Evolutionary conservation across 2,888 invertebrate species (phyloP).

Genomic region (Drosophila melanosoma): DNA sequence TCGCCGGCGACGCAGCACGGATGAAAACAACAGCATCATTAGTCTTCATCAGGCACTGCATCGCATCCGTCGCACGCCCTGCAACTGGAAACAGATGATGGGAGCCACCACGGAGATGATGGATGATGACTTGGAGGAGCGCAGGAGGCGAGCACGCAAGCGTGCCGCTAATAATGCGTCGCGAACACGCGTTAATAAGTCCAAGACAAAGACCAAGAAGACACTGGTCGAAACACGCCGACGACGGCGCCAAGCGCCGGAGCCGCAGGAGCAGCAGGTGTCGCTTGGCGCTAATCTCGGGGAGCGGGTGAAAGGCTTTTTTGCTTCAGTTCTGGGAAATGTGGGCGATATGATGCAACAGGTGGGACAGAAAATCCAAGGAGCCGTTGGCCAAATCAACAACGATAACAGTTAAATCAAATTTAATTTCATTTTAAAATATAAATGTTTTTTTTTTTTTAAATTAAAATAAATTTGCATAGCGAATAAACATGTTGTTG

Average conservation of each 20-base stretch:
- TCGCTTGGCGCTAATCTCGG: constrained; percentile 30
- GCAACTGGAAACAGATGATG: constrained; percentile 48
- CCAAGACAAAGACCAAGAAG: constrained; percentile 38
- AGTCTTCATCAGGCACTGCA: constrained; percentile 18
- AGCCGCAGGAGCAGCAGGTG: constrained; percentile 9
- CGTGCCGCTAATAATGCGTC: constrained; percentile 53
- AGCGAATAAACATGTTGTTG: background rate
- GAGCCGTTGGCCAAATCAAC: constrained; percentile 25
- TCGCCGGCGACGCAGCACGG: constrained; percentile 25
- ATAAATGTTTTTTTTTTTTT: constrained; percentile 8
- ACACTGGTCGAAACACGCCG: constrained; percentile 43
- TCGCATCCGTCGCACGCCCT: constrained; percentile 71
- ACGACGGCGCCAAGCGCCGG: constrained; percentile 48
- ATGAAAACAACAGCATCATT: background rate
- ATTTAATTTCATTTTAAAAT: background rate
- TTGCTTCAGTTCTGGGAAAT: constrained; percentile 55
- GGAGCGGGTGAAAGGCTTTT: constrained; percentile 57
- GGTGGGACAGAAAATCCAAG: constrained; percentile 53
- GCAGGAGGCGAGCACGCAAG: constrained; percentile 45
- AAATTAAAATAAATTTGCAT: background rate
- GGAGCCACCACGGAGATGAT: constrained; percentile 32
- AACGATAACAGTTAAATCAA: constrained; percentile 3
- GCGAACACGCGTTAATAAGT: constrained; percentile 43
- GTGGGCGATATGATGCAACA: constrained; percentile 57
- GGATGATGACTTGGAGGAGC: constrained; percentile 61